Evolutionary conservation across 2,888 invertebrate genomes (phyloP).

Genomic region (Chesias legatella): DNA sequence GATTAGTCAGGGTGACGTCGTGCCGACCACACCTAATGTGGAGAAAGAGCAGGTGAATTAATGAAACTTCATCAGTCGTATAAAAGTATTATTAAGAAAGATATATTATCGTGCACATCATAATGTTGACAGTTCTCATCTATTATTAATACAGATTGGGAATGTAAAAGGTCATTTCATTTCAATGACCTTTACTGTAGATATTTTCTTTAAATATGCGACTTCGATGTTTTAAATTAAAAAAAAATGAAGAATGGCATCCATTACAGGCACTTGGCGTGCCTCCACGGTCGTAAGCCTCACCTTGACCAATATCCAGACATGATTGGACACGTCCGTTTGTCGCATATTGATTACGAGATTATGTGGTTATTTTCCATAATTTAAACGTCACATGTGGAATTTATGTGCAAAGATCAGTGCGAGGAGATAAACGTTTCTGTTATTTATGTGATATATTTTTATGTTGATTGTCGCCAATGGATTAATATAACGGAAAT

Average conservation of each 20-base stretch:
- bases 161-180: too few species aligned
- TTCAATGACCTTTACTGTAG: conserved; percentile 6
- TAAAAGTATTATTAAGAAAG: too few species aligned
- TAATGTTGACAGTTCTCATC: too few species aligned
- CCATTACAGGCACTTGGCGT: conserved; percentile 62
- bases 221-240: conserved; percentile 57
- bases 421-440: conserved; percentile 5
- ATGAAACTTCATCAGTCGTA: too few species aligned
- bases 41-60: conserved; percentile 4
- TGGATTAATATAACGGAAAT: not conserved
- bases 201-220: conserved; percentile 34
- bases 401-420: conserved; percentile 7
- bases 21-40: not conserved
- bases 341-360: conserved; percentile 55
- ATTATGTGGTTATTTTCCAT: conserved; percentile 44
- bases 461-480: not conserved
- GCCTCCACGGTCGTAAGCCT: conserved; percentile 69
- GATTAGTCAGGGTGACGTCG: not conserved
- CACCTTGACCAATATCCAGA: conserved; percentile 73
- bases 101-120: too few species aligned
- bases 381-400: conserved; percentile 31
- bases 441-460: not conserved
- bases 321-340: conserved; percentile 54
- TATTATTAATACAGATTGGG: too few species aligned
- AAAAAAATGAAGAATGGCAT: conserved; percentile 62